Evolutionary conservation across 1,140 invertebrate species (phyloP).

Genomic region (Reticulitermes speratus): DNA sequence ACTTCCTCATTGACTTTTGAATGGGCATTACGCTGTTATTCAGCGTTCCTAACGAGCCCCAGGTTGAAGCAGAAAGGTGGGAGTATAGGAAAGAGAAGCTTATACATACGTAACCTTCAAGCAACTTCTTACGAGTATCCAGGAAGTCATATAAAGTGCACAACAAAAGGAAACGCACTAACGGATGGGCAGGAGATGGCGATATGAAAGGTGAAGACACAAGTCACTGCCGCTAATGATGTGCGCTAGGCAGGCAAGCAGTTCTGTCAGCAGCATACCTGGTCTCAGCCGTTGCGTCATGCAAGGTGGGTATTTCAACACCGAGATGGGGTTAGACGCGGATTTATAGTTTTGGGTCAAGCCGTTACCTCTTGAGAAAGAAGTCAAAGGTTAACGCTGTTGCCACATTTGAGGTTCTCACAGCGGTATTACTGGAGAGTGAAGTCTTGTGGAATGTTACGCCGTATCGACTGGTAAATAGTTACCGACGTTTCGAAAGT

Average conservation of each 20-base stretch:
- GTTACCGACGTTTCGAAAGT: too few species aligned
- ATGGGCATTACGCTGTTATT: too few species aligned
- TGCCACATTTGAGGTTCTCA: too few species aligned
- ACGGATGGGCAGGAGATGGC: neutral
- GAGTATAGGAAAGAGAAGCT: too few species aligned
- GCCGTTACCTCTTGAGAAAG: neutral
- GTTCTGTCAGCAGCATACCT: neutral
- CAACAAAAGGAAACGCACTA: neutral
- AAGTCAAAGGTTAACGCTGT: neutral
- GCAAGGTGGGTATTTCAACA: neutral
- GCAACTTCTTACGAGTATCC: neutral
- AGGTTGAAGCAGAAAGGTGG: too few species aligned
- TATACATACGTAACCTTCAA: neutral
- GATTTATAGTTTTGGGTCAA: neutral
- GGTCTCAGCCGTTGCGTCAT: neutral
- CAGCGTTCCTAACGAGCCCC: too few species aligned
- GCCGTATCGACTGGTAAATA: too few species aligned
- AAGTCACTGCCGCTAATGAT: neutral
- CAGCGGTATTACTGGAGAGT: too few species aligned
- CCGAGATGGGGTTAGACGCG: neutral
- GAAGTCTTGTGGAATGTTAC: too few species aligned
- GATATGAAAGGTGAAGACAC: neutral
- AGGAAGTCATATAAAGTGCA: neutral
- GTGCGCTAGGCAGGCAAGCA: neutral
- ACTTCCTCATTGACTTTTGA: too few species aligned